These are phyloP conservation scores for Philonicus albiceps DNA, from an alignment of 2,888 invertebrate genomes.

Conservation along the genomic window DNA sequence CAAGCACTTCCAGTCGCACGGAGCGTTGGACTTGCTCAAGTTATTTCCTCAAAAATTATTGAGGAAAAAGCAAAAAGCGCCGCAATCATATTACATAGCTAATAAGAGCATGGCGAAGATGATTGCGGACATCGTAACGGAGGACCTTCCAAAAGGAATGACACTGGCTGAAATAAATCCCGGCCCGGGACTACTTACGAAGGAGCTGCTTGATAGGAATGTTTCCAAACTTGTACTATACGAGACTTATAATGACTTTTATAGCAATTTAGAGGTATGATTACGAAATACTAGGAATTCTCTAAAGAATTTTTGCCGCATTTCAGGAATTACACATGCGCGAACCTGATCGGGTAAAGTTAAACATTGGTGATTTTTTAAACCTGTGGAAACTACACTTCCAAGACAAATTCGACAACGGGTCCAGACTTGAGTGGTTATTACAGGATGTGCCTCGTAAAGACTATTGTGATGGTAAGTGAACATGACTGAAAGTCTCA, in stretches of 20 bases:
- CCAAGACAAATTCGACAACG: conserved; percentile 69
- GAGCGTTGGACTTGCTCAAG: conserved; percentile 33
- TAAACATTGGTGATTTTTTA: conserved; percentile 68
- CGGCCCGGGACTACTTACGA: conserved; percentile 72
- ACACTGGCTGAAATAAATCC: conserved; percentile 72
- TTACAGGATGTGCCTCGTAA: conserved; percentile 65
- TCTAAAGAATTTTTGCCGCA: not conserved
- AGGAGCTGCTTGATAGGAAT: conserved; percentile 66
- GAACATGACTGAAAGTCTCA: not conserved
- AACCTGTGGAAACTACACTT: conserved; percentile 67
- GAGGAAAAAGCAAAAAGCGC: conserved; percentile 55
- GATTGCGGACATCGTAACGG: conserved; percentile 54
- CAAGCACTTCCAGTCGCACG: not conserved
- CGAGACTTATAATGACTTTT: conserved; percentile 68
- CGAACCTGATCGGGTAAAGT: conserved; percentile 62
- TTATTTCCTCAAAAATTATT: conserved; percentile 57
- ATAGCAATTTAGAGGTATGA: conserved; percentile 62
- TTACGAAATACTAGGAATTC: conserved; percentile 22
- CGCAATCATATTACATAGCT: conserved; percentile 56
- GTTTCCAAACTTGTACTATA: conserved; percentile 68
- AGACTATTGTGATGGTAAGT: conserved; percentile 63
- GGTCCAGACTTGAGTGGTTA: conserved; percentile 66
- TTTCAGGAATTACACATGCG: conserved; percentile 61
- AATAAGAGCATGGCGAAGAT: conserved; percentile 53
- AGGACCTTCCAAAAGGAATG: conserved; percentile 53